Evolutionary conservation across 2,113 vertebrate genomes (phyloP).

Genomic region (Rhinopomastus cyanomelas): DNA sequence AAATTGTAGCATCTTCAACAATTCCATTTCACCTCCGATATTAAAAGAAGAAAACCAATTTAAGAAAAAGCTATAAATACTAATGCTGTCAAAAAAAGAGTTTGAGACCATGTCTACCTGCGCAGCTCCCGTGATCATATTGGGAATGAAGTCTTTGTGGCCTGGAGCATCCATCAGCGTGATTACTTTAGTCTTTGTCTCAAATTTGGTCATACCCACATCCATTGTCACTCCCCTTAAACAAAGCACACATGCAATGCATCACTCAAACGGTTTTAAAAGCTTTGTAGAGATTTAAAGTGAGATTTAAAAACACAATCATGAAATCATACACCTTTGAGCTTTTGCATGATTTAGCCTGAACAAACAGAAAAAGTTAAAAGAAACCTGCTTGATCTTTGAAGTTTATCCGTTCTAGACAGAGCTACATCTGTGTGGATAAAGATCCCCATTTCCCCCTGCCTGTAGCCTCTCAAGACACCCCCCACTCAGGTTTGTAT

Average conservation of each 20-base stretch:
- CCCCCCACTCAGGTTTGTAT: not conserved
- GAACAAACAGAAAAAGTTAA: not conserved
- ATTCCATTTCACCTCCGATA: not conserved
- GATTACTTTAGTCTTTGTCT: constrained; percentile 92
- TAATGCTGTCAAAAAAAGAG: not conserved
- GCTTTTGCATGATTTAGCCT: not conserved
- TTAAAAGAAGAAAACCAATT: not conserved
- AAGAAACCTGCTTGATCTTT: not conserved
- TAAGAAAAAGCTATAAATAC: not conserved
- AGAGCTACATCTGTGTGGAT: too few relatives aligned
- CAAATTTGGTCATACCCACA: constrained; percentile 98
- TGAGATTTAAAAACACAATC: not conserved
- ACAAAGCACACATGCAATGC: not conserved
- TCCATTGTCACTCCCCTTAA: constrained; percentile 98
- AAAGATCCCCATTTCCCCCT: not conserved
- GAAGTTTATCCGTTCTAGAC: too few relatives aligned
- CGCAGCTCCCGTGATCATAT: constrained; percentile 99
- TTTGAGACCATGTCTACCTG: constrained; percentile 81
- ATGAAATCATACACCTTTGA: not conserved
- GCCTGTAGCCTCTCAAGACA: not conserved
- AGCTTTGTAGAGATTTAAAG: not conserved
- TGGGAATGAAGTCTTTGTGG: constrained; percentile 99
- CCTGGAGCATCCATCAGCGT: constrained; percentile 98
- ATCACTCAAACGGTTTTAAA: not conserved
- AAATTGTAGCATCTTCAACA: not conserved